These are phyloP conservation scores for Phytoseiulus persimilis DNA, from an alignment of 2,888 invertebrate genomes.

Conservation along the genomic window DNA sequence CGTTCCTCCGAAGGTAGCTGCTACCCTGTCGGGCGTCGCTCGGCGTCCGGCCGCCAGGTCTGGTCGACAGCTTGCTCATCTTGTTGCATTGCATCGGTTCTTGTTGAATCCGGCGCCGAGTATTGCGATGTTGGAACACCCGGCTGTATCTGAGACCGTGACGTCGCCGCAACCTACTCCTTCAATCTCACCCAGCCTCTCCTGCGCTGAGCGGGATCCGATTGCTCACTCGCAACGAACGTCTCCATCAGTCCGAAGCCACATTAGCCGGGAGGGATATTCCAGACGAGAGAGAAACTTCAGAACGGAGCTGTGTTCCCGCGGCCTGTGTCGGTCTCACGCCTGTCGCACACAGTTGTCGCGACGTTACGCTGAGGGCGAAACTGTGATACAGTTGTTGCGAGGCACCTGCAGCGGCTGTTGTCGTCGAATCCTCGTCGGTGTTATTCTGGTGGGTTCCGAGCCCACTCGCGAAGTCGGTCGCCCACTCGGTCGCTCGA, in stretches of 20 bases:
- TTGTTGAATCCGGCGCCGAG: background rate
- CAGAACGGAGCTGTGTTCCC: background rate
- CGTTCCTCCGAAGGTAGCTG: background rate
- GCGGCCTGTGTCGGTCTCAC: background rate
- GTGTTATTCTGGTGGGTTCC: background rate
- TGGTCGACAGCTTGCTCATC: background rate
- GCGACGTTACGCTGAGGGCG: background rate
- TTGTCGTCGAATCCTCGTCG: background rate
- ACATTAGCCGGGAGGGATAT: background rate
- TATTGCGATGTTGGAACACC: too few species aligned
- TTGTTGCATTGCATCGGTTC: background rate
- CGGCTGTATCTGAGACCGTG: background rate
- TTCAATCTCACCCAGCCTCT: slow-evolving; percentile 35
- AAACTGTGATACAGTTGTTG: background rate
- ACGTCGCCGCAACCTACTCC: background rate
- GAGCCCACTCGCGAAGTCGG: background rate
- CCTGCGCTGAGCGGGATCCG: background rate
- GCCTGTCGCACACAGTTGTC: background rate
- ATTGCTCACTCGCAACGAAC: background rate
- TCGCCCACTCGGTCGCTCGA: background rate
- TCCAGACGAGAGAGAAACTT: background rate
- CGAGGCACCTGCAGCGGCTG: background rate
- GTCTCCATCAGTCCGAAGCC: slow-evolving; percentile 7
- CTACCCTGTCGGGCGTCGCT: background rate
- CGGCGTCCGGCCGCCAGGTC: background rate